Percentiles rank a stretch among this genome's conserved stretches.
Evolutionary conservation across 2,888 invertebrate genomes (phyloP).

Genomic region (Andrena marginata): DNA sequence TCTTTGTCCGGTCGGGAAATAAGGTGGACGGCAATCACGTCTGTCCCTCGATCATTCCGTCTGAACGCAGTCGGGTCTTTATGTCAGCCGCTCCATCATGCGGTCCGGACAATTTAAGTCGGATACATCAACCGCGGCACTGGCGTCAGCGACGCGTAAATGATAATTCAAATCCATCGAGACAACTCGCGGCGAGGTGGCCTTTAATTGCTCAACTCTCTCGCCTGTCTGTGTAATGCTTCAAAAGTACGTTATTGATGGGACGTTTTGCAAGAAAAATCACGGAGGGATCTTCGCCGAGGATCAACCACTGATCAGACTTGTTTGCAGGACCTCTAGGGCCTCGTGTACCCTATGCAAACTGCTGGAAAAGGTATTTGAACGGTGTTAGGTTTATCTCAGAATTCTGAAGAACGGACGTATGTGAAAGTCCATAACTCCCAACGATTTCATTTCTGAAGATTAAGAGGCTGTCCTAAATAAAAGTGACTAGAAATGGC

Average conservation of each 20-base stretch:
- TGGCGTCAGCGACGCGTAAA: background rate
- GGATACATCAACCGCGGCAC: slow-evolving; percentile 7
- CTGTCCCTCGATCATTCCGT: slow-evolving; percentile 25
- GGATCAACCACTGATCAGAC: background rate
- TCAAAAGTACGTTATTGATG: background rate
- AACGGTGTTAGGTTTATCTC: no score
- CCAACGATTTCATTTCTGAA: no score
- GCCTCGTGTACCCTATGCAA: no score
- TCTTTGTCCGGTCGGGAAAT: background rate
- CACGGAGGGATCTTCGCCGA: background rate
- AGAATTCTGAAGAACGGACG: no score
- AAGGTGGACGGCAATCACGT: slow-evolving; percentile 10
- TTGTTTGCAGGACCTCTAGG: background rate
- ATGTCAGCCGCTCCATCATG: slow-evolving; percentile 32
- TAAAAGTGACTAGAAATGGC: no score
- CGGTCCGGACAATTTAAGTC: slow-evolving; percentile 10
- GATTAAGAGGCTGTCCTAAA: no score
- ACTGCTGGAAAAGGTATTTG: no score
- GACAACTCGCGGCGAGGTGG: background rate
- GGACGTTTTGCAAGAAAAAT: background rate
- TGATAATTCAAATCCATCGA: slow-evolving; percentile 6
- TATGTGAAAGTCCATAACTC: no score
- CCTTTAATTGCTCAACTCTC: background rate
- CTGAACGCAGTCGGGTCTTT: slow-evolving; percentile 14
- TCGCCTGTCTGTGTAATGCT: no score